Percentiles rank a stretch among this genome's conserved stretches.
phyloP scores from a whole-genome alignment of 2,888 invertebrate genomes.

The Drosophila infuscata region DNA sequence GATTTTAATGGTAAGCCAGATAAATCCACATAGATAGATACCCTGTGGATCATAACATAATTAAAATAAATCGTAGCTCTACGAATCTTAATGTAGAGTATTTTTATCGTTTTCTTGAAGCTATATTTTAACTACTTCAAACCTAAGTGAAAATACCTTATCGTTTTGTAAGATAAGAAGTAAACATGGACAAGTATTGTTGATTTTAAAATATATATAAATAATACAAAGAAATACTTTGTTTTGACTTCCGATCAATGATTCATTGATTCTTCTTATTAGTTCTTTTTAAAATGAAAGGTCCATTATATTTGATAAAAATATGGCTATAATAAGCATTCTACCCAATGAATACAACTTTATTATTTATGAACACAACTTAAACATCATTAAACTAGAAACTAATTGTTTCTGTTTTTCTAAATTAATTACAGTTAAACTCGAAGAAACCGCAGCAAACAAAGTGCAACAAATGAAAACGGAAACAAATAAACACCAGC shows the following conservation, averaged over 20 bases:
- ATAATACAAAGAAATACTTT: too few relatives aligned
- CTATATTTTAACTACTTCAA: neutral
- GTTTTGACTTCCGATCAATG: neutral
- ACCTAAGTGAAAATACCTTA: neutral
- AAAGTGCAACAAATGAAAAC: conserved; percentile 30
- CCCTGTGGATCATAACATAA: too few relatives aligned
- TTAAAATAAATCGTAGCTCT: neutral
- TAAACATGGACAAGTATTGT: neutral
- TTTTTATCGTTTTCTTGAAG: neutral
- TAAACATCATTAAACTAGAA: conserved; percentile 39
- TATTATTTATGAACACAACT: neutral
- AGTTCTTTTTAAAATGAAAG: neutral
- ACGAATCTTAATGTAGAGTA: neutral
- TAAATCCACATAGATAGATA: neutral
- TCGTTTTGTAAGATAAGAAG: neutral
- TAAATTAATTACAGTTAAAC: conserved; percentile 67
- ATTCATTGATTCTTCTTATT: too few relatives aligned
- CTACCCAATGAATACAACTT: neutral
- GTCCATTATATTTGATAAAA: neutral
- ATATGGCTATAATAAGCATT: neutral
- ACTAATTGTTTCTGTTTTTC: conserved; percentile 18
- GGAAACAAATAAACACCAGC: conserved; percentile 20
- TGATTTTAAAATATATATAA: neutral
- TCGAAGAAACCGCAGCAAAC: conserved; percentile 11
- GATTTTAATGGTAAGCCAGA: neutral